Evolutionary conservation across 2,888 invertebrate species (phyloP).

Genomic region (Chymomyza procnemis): DNA sequence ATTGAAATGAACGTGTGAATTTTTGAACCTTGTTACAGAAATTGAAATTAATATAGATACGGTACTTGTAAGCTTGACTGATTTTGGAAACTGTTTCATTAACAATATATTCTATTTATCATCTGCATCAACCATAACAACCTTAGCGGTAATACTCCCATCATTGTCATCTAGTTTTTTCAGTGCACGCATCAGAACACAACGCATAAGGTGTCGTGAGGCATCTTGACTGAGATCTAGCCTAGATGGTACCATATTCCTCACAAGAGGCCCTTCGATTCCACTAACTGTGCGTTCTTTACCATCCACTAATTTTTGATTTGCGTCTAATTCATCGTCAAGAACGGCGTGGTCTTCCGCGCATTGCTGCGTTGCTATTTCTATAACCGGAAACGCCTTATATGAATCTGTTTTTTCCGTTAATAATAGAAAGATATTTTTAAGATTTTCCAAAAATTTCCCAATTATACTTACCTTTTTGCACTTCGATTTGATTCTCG

Average conservation of each 20-base stretch:
- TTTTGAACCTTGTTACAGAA: too few relatives aligned
- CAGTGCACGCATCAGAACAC: neutral
- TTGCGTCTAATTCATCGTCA: neutral
- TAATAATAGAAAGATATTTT: neutral
- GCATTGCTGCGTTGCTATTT: neutral
- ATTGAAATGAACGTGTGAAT: too few relatives aligned
- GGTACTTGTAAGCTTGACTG: too few relatives aligned
- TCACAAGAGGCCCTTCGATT: neutral
- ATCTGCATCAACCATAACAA: neutral
- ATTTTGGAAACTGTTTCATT: neutral
- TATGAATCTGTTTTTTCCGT: neutral
- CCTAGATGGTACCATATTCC: neutral
- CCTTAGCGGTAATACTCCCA: constrained; percentile 3
- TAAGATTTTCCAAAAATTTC: neutral
- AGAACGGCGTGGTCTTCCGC: too few relatives aligned
- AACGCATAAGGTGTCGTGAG: neutral
- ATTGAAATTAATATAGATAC: too few relatives aligned
- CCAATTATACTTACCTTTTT: neutral
- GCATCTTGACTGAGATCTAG: neutral
- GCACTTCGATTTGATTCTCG: neutral
- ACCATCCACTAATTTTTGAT: neutral
- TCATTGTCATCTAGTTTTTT: neutral
- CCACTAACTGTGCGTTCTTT: neutral
- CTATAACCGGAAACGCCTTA: too few relatives aligned
- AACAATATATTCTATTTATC: too few relatives aligned